Base-by-base conservation (phyloP, 2,888 invertebrate genomes). In the Hipparchia sbordonii region DNA sequence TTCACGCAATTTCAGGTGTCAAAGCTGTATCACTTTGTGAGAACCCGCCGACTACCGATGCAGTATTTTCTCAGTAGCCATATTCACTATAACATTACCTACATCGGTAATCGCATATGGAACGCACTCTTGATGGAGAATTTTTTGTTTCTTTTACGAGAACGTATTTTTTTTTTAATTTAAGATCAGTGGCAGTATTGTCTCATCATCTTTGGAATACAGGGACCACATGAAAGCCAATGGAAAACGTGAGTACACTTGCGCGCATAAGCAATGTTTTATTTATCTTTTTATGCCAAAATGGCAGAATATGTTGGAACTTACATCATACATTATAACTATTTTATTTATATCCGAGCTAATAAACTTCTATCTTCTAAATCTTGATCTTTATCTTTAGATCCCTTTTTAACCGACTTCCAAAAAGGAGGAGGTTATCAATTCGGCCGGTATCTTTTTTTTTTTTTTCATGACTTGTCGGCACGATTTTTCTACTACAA, bases 201-300 rank as follows among this genome's bases (percentile, higher is more conserved):
- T 88, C 87, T 87, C 88, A 87, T 90, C 88, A 87, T 87, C 82
- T 83, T 82, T 82, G 79, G 82, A 83, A 85, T 84, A 84, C 84
- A 81, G 84, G 82, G 84, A 85, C 86, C 86, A 82, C 82, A 87
- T 84, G 85, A 85, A 85, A 87, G 85, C 86, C 91, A 87, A 92
- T 92, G 87, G 85, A 88, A 92, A 91, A 90, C 92, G 92, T 92
- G 92, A 90, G 89, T 91, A 91, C 88, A 84, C 78, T 85, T 81
- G 75, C 9, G 69, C 39, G n/a, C 61, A 69, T 12, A 61, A 69
- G 13, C 7, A 4, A 23, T 23, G 5, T 9, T 10, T 10, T 23
- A 45, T 51, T 23, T 23, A 23, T 56, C 6, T 48, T 56, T 56
- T 56, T 7, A 56, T 48, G 46, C 46, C 46, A 46, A 23, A 23